A percentile compares a stretch with the other conserved stretches of the same genome.
Conservation (phyloP, 2,113 vertebrate genomes). For the Callorhinus ursinus region DNA sequence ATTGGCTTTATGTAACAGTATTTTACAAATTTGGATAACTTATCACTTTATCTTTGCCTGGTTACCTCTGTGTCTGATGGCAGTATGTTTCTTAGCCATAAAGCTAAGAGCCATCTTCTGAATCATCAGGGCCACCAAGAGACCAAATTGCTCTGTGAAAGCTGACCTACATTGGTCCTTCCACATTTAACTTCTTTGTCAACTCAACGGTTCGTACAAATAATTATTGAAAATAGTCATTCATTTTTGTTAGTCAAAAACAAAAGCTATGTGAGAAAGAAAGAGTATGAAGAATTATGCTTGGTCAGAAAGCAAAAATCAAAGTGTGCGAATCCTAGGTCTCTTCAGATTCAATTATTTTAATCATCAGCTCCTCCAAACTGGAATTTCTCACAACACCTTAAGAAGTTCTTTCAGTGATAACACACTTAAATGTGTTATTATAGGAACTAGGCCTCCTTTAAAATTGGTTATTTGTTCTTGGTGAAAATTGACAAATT, state of each 20-base stretch:
- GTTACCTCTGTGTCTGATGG: not conserved
- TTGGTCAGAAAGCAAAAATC: not conserved
- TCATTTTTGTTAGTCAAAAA: not conserved
- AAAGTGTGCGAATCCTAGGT: not conserved
- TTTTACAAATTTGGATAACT: not conserved
- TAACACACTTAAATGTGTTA: slow-evolving; percentile 33
- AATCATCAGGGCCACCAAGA: not conserved
- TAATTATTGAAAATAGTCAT: not conserved
- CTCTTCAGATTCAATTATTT: slow-evolving; percentile 57
- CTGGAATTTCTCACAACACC: slow-evolving; percentile 15
- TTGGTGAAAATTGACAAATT: slow-evolving; percentile 36
- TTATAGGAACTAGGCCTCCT: slow-evolving; percentile 19
- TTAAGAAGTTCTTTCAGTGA: slow-evolving; percentile 24
- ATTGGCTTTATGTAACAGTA: not conserved
- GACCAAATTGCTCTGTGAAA: not conserved
- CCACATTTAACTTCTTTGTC: not conserved
- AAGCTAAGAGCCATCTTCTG: not conserved
- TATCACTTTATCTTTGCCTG: not conserved
- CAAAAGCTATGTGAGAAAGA: not conserved
- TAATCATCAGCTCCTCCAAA: slow-evolving; percentile 44
- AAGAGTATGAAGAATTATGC: not conserved
- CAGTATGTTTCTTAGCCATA: not conserved
- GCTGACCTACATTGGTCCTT: not conserved
- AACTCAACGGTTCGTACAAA: not conserved
- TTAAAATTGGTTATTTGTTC: slow-evolving; percentile 66